Evolutionary conservation across 1,140 invertebrate species (phyloP), one percentile per base, ranked within the genome.

Genomic region (Saccostrea echinata): DNA sequence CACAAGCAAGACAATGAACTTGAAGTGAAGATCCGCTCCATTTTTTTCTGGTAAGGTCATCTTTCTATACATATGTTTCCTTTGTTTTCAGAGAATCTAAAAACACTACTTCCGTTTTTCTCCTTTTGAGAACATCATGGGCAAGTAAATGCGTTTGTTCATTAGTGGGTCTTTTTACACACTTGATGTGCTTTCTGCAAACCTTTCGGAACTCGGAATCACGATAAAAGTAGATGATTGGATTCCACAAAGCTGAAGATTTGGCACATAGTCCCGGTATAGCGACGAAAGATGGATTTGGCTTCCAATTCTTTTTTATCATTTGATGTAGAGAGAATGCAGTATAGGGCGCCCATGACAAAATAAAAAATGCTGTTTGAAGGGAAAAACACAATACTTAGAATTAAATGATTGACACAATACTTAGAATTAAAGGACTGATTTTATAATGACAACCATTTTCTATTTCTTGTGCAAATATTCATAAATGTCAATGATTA

Each of bases 231-330:
- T 76, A 76, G 16, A 76, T 76, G 68, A 76, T 16, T 2, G 68
- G 68, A 33, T 76, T 76, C 68, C 68, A 76, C 27, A 76, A 13
- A 0, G 68, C 68, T 9, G 68, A 76, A 11, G 68, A 76, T 30
- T 76, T 76, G 68, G 68, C 68, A 33, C 24, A 76, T 12, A 76
- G 24, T 27, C 68, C 68, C 16, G 68, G 68, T 33, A 76, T 33
- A 76, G 12, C 16, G 8, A 76, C 68, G 0, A 33, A 30, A 4
- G 24, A 30, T 30, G 24, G 30, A 76, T 33, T 30, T 27, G 27
- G 24, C 2, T 11, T 13, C 68, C 12, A 30, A 13, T 27, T 76
- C 8, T 27, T 30, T 33, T 13, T 16, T 16, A 27, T 1, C 68
- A 76, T 76, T 76, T 33, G 27, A 30, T 30, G 27, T 30, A 76